Conservation (phyloP, 2,797 vertebrate species). For the Phrynocephalus guinanensis region DNA sequence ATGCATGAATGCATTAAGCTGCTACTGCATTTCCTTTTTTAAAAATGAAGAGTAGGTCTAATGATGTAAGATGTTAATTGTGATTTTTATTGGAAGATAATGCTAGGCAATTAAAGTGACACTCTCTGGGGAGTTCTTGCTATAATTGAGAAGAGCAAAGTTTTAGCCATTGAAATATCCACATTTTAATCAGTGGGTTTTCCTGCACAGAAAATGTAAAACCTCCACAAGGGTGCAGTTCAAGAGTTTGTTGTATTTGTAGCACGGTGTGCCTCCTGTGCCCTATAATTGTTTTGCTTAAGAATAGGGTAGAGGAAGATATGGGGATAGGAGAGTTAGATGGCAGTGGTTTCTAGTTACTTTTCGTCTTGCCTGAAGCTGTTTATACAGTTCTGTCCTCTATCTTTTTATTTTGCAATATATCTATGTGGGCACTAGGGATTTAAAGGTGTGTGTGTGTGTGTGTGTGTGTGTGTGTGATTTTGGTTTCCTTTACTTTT, state of each 20-base stretch:
- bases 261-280: too few relatives aligned
- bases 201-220: slow-evolving; percentile 15
- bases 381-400: too few relatives aligned
- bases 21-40: background rate
- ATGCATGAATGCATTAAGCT: slow-evolving; percentile 35
- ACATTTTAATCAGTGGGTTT: background rate
- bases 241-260: background rate
- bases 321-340: too few relatives aligned
- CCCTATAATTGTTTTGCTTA: background rate
- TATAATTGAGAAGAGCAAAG: slow-evolving; percentile 4
- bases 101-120: slow-evolving; percentile 21
- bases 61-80: background rate
- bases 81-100: slow-evolving; percentile 36
- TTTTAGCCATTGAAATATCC: slow-evolving; percentile 22
- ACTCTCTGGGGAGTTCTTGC: slow-evolving; percentile 10
- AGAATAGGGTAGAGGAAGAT: background rate
- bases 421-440: too few relatives aligned
- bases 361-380: too few relatives aligned
- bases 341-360: too few relatives aligned
- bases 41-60: background rate
- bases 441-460: too few relatives aligned
- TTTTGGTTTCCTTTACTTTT: too few relatives aligned
- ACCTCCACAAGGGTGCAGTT: background rate
- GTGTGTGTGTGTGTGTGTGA: too few relatives aligned
- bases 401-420: too few relatives aligned